A percentile compares a stretch with the other conserved stretches of the same genome.
Evolutionary conservation across 37 sponge, comb jelly and placozoan genomes (phyloP).

Genomic region (Halichondria panicea): DNA sequence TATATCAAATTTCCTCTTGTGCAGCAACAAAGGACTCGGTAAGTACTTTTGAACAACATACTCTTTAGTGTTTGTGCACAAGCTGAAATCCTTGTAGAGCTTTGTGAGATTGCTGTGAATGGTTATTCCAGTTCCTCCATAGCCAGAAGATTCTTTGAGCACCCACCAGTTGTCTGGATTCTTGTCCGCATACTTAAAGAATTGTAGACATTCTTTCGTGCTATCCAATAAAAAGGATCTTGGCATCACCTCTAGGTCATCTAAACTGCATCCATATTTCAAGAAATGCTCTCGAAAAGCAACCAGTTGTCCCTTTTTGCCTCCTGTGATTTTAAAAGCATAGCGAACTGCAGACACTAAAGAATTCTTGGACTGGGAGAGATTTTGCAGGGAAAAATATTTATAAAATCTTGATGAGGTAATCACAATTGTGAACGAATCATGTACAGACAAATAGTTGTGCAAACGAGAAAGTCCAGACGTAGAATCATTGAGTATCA

Average conservation of each 20-base stretch:
- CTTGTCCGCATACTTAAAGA: constrained; percentile 50
- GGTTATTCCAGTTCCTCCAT: constrained; percentile 74
- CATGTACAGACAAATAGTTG: background rate
- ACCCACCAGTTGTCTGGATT: constrained; percentile 57
- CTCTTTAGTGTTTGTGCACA: constrained; percentile 25
- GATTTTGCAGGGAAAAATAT: constrained; percentile 2
- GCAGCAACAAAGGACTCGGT: constrained; percentile 45
- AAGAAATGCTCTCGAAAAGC: constrained; percentile 27
- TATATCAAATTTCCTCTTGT: constrained; percentile 84
- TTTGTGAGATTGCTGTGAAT: constrained; percentile 29
- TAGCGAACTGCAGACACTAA: constrained; percentile 44
- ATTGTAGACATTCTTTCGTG: constrained; percentile 44
- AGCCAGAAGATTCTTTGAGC: constrained; percentile 67
- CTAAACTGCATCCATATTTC: constrained; percentile 56
- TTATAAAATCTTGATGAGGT: constrained; percentile 35
- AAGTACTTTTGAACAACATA: constrained; percentile 78
- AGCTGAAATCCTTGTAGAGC: constrained; percentile 40
- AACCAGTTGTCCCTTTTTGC: constrained; percentile 63
- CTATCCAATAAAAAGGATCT: constrained; percentile 60
- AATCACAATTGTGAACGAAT: constrained; percentile 21
- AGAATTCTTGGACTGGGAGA: constrained; percentile 20
- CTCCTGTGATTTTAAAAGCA: constrained; percentile 69
- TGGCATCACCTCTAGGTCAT: constrained; percentile 61
- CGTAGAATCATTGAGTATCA: constrained; percentile 29
- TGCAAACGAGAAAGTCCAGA: background rate